Evolutionary conservation across 2,113 vertebrate genomes (phyloP).

Genomic region (Drymodes brunneopygia): DNA sequence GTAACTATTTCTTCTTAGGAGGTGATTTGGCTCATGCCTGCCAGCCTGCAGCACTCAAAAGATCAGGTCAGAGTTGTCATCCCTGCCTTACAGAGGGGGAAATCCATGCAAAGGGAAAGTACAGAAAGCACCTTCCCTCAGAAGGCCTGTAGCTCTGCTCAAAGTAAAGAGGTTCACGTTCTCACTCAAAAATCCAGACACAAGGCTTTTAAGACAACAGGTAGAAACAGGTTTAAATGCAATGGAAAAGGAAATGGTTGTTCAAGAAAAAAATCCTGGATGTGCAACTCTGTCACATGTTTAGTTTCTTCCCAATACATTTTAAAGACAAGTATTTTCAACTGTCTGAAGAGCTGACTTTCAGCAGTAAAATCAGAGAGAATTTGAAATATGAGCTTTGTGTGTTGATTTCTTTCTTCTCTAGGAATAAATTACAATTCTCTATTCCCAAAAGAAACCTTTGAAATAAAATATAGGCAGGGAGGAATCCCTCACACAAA

Average conservation of each 20-base stretch:
- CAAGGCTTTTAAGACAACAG: not conserved
- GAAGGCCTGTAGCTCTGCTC: not conserved
- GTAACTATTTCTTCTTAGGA: not conserved
- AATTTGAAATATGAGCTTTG: not conserved
- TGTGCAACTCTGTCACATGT: not conserved
- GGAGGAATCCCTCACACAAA: not conserved
- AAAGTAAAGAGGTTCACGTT: not conserved
- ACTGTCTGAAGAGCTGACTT: not conserved
- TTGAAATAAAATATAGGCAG: not conserved
- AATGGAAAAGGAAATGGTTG: not conserved
- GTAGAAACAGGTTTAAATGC: not conserved
- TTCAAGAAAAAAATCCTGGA: not conserved
- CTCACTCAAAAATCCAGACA: not conserved
- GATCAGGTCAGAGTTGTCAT: not conserved
- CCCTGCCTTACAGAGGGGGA: not conserved
- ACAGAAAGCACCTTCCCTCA: not conserved
- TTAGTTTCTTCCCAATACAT: not conserved
- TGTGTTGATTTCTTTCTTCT: not conserved
- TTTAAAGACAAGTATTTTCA: not conserved
- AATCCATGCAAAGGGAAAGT: not conserved
- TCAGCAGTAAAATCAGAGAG: not conserved
- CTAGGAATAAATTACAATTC: not conserved
- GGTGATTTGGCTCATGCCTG: not conserved
- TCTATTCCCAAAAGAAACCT: not conserved
- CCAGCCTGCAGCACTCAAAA: not conserved